phyloP scores from a whole-genome alignment of 2,888 invertebrate species.

The Byasa hedistus region DNA sequence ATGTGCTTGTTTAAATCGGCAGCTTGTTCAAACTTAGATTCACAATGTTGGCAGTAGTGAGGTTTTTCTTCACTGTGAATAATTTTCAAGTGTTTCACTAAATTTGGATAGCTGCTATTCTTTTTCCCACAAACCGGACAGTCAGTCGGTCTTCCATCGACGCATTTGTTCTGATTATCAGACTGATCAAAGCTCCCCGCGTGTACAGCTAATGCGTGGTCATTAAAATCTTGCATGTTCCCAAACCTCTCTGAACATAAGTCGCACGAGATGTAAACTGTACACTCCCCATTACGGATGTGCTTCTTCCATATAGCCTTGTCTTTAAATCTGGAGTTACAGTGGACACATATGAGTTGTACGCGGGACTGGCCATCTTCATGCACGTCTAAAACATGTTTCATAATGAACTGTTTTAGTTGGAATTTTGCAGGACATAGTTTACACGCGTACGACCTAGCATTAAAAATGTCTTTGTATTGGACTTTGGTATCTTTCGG shows the following conservation, averaged over 20 bases:
- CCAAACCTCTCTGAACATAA: constrained; percentile 70
- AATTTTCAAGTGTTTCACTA: constrained; percentile 79
- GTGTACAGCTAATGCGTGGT: constrained; percentile 70
- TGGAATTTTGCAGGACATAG: constrained; percentile 76
- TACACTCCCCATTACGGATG: constrained; percentile 78
- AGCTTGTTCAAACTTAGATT: constrained; percentile 77
- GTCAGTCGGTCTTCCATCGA: constrained; percentile 71
- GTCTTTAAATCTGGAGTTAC: constrained; percentile 69
- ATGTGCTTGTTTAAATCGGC: constrained; percentile 80
- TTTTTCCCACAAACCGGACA: constrained; percentile 80
- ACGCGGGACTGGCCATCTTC: constrained; percentile 73
- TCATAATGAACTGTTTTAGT: constrained; percentile 76
- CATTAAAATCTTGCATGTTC: constrained; percentile 72
- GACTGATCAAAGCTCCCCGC: constrained; percentile 67
- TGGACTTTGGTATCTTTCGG: constrained; percentile 64
- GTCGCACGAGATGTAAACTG: constrained; percentile 79
- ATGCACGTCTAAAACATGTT: constrained; percentile 72
- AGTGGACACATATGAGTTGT: constrained; percentile 68
- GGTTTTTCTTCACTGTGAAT: constrained; percentile 73
- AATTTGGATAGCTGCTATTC: constrained; percentile 77
- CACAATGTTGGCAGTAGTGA: constrained; percentile 81
- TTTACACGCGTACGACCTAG: constrained; percentile 74
- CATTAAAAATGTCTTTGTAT: constrained; percentile 75
- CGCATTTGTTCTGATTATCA: constrained; percentile 65
- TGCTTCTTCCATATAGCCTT: constrained; percentile 71